Evolutionary conservation across 37 sponge, comb jelly and placozoan genomes (phyloP).

Genomic region (Agelas oroides): DNA sequence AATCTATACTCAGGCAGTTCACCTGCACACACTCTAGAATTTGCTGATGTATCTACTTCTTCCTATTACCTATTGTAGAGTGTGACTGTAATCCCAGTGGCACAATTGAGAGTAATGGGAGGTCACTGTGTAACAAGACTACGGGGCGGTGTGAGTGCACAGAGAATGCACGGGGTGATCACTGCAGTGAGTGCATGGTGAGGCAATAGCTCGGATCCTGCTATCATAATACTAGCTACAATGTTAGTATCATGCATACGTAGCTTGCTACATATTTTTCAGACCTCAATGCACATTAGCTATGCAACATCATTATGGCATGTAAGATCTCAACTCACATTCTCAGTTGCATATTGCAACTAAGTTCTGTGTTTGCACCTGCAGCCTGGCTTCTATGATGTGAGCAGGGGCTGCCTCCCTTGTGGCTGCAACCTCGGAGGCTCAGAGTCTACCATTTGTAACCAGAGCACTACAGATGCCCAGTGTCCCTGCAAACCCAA

Average conservation of each 20-base stretch:
- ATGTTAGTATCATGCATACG: no score
- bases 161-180: slow-evolving; percentile 18
- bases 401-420: slow-evolving; percentile 16
- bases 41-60: no score
- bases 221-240: no score
- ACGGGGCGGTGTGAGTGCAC: slow-evolving; percentile 54
- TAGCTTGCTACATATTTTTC: no score
- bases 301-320: no score
- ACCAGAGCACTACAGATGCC: slow-evolving; percentile 39
- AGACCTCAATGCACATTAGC: no score
- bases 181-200: slow-evolving; percentile 42
- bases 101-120: neutral
- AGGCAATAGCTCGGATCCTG: no score
- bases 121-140: slow-evolving; percentile 34
- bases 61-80: neutral
- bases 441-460: slow-evolving; percentile 49
- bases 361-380: neutral
- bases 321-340: no score
- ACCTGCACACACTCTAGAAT: no score
- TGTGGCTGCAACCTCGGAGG: slow-evolving; percentile 58
- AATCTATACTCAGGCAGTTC: no score
- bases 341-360: no score
- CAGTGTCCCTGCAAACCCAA: slow-evolving; percentile 74
- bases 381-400: slow-evolving; percentile 38
- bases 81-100: slow-evolving; percentile 61